phyloP scores from a whole-genome alignment of 2,113 vertebrate genomes.

The Poicephalus gulielmi region DNA sequence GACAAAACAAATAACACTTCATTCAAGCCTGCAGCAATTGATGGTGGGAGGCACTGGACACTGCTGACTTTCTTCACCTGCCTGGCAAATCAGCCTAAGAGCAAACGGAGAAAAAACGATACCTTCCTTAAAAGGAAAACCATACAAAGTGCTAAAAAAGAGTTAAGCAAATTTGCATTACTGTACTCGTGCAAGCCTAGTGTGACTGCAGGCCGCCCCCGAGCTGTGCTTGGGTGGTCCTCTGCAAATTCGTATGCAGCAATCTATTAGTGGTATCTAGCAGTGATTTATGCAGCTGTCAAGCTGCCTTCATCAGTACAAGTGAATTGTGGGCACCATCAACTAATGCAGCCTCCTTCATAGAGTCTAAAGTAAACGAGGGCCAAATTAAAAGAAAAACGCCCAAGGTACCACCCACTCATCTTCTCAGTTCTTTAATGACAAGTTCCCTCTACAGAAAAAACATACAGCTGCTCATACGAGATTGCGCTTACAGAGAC shows the following conservation, averaged over 20 bases:
- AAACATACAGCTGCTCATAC: constrained; percentile 74
- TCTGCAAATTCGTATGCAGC: constrained; percentile 70
- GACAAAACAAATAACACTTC: background rate
- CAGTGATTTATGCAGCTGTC: constrained; percentile 85
- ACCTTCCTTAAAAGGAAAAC: background rate
- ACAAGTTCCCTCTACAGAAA: constrained; percentile 72
- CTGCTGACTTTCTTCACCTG: background rate
- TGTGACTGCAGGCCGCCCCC: constrained; percentile 28
- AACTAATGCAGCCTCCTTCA: constrained; percentile 66
- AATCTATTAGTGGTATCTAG: constrained; percentile 78
- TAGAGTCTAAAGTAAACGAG: constrained; percentile 71
- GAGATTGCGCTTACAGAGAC: constrained; percentile 73
- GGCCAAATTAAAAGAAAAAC: constrained; percentile 79
- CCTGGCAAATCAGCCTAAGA: background rate
- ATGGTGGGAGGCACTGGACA: background rate
- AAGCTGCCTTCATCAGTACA: constrained; percentile 79
- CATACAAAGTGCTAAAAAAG: constrained; percentile 53
- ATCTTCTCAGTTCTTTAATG: constrained; percentile 75
- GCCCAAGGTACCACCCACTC: constrained; percentile 78
- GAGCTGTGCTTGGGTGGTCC: constrained; percentile 80
- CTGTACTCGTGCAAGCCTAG: constrained; percentile 70
- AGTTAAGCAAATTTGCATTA: constrained; percentile 78
- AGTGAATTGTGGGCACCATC: constrained; percentile 78
- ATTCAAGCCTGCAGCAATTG: background rate
- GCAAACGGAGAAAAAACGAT: background rate